These are phyloP conservation scores for Pollimyrus isidori DNA, from an alignment of 2,113 vertebrate species.

Conservation along the genomic window DNA sequence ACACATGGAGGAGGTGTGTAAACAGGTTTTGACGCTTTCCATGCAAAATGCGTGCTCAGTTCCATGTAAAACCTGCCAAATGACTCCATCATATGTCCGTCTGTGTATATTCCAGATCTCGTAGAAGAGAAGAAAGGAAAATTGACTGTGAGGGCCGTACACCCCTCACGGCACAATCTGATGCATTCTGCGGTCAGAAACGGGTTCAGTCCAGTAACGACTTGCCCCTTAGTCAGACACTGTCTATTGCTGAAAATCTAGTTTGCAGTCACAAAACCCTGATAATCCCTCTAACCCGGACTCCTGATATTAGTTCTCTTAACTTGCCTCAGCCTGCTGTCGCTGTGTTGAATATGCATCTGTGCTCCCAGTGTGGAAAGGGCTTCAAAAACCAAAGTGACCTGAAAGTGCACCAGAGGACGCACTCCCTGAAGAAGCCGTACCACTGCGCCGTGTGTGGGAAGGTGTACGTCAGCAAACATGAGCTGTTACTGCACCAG, in stretches of 20 bases:
- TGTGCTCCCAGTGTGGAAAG: slow-evolving; percentile 12
- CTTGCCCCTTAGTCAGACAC: not conserved
- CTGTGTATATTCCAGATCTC: not conserved
- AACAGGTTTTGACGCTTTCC: not conserved
- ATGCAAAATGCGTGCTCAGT: not conserved
- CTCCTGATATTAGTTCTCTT: not conserved
- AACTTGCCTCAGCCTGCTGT: not conserved
- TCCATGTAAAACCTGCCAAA: not conserved
- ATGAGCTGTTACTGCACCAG: not conserved
- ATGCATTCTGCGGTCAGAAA: not conserved
- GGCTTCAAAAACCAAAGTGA: not conserved
- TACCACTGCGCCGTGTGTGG: not conserved
- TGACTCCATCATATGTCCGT: not conserved
- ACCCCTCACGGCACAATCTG: not conserved
- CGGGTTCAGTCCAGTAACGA: not conserved
- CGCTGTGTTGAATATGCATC: not conserved
- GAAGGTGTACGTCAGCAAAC: not conserved
- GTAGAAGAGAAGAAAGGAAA: not conserved
- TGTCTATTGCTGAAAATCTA: not conserved
- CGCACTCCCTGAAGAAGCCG: slow-evolving; percentile 9
- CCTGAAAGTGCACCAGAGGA: not conserved
- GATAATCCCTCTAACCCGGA: not conserved
- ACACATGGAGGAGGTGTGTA: not conserved
- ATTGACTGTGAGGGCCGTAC: not conserved
- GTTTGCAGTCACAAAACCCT: not conserved